Evolutionary conservation across 2,797 vertebrate species (phyloP).

Genomic region (Enteromius unitaeniatus): DNA sequence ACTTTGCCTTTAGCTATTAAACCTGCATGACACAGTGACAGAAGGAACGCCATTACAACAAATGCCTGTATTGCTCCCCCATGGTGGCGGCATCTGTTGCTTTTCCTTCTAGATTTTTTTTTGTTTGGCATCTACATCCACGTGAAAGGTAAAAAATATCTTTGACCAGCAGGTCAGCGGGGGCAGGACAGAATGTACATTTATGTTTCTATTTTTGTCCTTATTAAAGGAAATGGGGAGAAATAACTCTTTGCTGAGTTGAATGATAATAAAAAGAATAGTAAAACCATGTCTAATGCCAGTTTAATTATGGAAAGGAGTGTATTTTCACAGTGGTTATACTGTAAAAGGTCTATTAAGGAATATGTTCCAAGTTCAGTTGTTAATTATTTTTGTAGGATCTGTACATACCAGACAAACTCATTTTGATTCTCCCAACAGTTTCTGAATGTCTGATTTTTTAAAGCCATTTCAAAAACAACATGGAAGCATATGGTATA

Average conservation of each 20-base stretch:
- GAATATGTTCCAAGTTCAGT: not conserved
- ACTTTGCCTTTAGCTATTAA: slow-evolving; percentile 74
- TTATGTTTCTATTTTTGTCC: slow-evolving; percentile 44
- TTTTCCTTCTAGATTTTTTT: slow-evolving; percentile 60
- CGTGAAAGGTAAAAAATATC: slow-evolving; percentile 80
- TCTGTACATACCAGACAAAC: not conserved
- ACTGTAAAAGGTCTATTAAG: not conserved
- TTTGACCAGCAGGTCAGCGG: slow-evolving; percentile 73
- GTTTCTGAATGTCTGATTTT: not conserved
- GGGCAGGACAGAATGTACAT: slow-evolving; percentile 59
- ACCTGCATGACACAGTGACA: slow-evolving; percentile 74
- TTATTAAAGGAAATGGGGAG: slow-evolving; percentile 28
- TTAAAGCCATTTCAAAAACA: not conserved
- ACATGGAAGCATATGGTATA: too few relatives aligned
- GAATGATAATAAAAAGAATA: not conserved
- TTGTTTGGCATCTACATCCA: slow-evolving; percentile 75
- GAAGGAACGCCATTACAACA: slow-evolving; percentile 79
- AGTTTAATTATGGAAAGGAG: not conserved
- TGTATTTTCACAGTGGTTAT: not conserved
- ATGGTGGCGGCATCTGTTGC: slow-evolving; percentile 78
- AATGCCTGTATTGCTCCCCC: slow-evolving; percentile 79
- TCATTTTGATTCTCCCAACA: not conserved
- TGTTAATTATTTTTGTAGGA: not conserved
- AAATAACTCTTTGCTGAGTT: slow-evolving; percentile 12
- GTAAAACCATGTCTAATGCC: not conserved